Conservation (phyloP, 1,140 invertebrate species). For the Ips typographus region DNA sequence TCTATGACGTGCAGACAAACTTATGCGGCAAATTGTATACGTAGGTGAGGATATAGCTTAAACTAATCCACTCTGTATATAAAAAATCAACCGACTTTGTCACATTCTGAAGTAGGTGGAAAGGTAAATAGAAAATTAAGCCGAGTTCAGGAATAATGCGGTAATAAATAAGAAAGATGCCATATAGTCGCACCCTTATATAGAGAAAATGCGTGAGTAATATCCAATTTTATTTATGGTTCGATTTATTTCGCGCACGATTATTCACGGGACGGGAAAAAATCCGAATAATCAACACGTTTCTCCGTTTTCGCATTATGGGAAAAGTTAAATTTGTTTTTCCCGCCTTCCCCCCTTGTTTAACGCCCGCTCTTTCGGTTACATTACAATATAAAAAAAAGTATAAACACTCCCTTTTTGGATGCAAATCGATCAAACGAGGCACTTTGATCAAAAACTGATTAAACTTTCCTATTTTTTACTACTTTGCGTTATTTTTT, state of each 20-base stretch:
- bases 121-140: constrained; percentile 24
- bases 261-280: background rate
- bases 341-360: background rate
- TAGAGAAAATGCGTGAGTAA: constrained; percentile 15
- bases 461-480: no score
- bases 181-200: constrained; percentile 27
- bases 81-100: background rate
- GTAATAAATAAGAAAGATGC: constrained; percentile 30
- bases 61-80: background rate
- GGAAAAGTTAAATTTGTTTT: constrained; percentile 28
- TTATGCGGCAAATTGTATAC: background rate
- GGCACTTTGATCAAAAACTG: no score
- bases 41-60: background rate
- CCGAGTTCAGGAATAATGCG: constrained; percentile 24
- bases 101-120: constrained; percentile 16
- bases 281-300: background rate
- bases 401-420: background rate
- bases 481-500: no score
- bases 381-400: background rate
- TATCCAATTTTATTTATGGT: constrained; percentile 21
- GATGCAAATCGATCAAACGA: no score
- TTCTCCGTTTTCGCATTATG: constrained; percentile 12
- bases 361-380: background rate
- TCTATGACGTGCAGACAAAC: background rate
- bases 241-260: constrained; percentile 23